Conservation (phyloP, 2,888 invertebrate species). For the Protophormia terraenovae region DNA sequence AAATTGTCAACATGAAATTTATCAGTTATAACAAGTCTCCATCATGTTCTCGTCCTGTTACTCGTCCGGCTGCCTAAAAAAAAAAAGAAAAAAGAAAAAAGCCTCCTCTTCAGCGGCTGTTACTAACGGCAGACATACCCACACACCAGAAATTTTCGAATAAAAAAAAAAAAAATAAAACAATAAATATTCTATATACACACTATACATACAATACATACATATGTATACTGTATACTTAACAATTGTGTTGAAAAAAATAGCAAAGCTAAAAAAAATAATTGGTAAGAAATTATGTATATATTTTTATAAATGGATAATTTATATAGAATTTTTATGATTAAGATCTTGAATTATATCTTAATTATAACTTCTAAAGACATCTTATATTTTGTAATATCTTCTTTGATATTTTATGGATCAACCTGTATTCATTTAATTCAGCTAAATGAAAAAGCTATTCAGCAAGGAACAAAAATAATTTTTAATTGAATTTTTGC, state of each 20-base stretch:
- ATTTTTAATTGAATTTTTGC: too few relatives aligned
- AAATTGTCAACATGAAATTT: neutral
- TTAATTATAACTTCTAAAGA: too few relatives aligned
- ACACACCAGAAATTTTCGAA: neutral
- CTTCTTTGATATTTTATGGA: too few relatives aligned
- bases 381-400: too few relatives aligned
- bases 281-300: too few relatives aligned
- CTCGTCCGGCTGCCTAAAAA: neutral
- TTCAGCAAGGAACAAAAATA: too few relatives aligned
- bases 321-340: too few relatives aligned
- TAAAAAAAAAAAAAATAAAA: constrained; percentile 48
- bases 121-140: constrained; percentile 45
- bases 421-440: too few relatives aligned
- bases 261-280: neutral
- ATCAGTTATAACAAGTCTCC: neutral
- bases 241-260: neutral
- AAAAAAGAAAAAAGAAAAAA: neutral
- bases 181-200: constrained; percentile 25
- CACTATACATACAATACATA: neutral
- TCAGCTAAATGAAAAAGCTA: too few relatives aligned
- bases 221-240: neutral
- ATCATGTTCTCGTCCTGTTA: neutral
- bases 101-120: constrained; percentile 3
- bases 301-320: too few relatives aligned
- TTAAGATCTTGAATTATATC: too few relatives aligned